Evolutionary conservation across 1,140 invertebrate genomes (phyloP), one percentile per base, ranked within the genome.

Genomic region (Eubasilissa regina): DNA sequence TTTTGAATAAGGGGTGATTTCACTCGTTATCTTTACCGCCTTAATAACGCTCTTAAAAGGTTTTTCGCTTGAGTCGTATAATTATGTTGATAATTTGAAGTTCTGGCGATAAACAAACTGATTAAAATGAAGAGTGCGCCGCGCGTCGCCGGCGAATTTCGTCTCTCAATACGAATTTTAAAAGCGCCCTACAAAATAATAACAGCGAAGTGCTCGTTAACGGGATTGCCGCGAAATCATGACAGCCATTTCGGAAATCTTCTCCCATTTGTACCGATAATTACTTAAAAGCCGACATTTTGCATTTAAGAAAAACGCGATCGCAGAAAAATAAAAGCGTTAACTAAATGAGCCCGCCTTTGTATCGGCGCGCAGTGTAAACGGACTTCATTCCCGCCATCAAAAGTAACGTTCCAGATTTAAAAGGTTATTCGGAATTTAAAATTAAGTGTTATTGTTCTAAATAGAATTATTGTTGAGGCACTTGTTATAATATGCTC

Each of bases 261-360:
- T 58, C 7, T 11, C 17, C 55, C 55, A 19, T 8, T 17, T 21
- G 17, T 58, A 15, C 15, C 12, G 17, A 58, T 58, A 58, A 58
- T 58, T 58, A 58, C 17, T 56, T 56, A 17, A 56, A 56, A 56
- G 53, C 53, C 53, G n/a, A 19, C n/a, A 21, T 58, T 58, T 58
- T 21, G 55, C 17, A 9, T 58, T 15, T 21, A 35, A 35, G 55
- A 3, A 58, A 58, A 58, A 58, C 55, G 13, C 55, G 55, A 58
- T 58, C 6, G 55, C 17, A 13, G 15, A 58, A 58, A 58, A 10
- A 58, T 58, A 15, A 58, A 56, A 58, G 55, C 55, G 17, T 58
- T 58, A 58, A 58, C 15, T 58, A 58, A 58, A 58, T 15, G 55
- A 58, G 55, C 21, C 17, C 55, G 17, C 25, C 21, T 58, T 58